Evolutionary conservation across 2,888 invertebrate genomes (phyloP).

Genomic region (Gasteruption jaculator): DNA sequence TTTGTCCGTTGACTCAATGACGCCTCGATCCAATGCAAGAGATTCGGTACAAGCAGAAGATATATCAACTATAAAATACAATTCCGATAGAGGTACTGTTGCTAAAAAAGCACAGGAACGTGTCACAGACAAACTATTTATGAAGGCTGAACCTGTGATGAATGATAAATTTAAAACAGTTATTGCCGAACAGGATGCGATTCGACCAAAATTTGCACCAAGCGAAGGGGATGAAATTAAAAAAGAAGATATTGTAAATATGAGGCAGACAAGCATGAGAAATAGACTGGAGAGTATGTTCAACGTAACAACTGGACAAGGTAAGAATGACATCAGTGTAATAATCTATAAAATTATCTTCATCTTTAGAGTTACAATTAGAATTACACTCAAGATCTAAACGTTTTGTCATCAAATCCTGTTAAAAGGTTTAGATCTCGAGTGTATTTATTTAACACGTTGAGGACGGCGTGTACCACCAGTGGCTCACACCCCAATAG

Average conservation of each 20-base stretch:
- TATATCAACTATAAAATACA: too few species aligned
- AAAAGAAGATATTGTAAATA: conserved; percentile 43
- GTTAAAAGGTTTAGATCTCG: too few species aligned
- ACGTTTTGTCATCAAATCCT: too few species aligned
- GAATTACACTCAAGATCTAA: conserved; percentile 3
- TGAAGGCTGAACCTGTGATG: conserved; percentile 43
- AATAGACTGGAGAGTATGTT: conserved; percentile 47
- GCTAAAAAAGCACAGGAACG: too few species aligned
- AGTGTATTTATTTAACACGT: too few species aligned
- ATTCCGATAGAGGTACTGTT: too few species aligned
- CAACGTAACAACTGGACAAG: conserved; percentile 47
- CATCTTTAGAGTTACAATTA: neutral
- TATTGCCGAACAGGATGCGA: conserved; percentile 39
- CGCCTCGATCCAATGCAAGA: too few species aligned
- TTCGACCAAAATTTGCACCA: conserved; percentile 36
- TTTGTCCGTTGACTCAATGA: too few species aligned
- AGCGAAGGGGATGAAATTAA: conserved; percentile 45
- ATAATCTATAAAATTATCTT: neutral
- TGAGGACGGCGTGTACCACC: too few species aligned
- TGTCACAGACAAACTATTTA: conserved; percentile 43
- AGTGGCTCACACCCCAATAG: too few species aligned
- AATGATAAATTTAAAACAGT: conserved; percentile 41
- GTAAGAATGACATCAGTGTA: conserved; percentile 24
- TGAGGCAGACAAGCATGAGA: conserved; percentile 47
- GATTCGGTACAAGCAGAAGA: too few species aligned